These are phyloP conservation scores for Mus minutoides DNA, from an alignment of 2,797 vertebrate genomes.

Conservation along the genomic window DNA sequence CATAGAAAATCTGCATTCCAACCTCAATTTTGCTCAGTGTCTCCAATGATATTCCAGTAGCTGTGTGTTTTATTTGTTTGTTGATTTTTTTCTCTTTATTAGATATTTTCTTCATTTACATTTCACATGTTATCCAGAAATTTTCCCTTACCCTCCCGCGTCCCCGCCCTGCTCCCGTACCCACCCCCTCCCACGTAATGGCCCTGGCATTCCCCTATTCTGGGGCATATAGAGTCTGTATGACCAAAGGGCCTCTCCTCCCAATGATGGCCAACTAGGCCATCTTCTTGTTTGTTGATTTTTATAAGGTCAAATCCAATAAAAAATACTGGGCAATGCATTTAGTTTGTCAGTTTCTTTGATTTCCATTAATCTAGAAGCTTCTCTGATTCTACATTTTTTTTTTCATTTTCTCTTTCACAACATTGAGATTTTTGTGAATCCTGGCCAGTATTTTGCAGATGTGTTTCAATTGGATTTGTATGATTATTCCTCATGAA, in stretches of 20 bases:
- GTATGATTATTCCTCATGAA: slow-evolving; percentile 44
- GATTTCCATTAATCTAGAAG: slow-evolving; percentile 41
- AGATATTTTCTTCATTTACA: too few species aligned
- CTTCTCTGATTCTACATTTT: background rate
- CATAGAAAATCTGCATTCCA: slow-evolving; percentile 1
- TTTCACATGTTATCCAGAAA: too few species aligned
- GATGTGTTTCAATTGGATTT: slow-evolving; percentile 32
- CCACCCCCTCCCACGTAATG: too few species aligned
- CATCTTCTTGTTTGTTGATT: background rate
- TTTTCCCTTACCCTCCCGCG: too few species aligned
- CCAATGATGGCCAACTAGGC: too few species aligned
- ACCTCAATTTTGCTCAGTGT: background rate
- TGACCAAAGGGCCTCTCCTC: too few species aligned
- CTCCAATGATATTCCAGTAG: slow-evolving; percentile 12
- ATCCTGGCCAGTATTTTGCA: slow-evolving; percentile 34
- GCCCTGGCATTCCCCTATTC: too few species aligned
- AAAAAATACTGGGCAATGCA: background rate
- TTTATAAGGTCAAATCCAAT: background rate
- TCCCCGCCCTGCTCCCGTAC: too few species aligned
- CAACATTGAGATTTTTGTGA: slow-evolving; percentile 36
- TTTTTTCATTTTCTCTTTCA: slow-evolving; percentile 22
- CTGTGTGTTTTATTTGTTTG: background rate
- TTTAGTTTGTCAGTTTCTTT: slow-evolving; percentile 30
- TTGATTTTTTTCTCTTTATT: too few species aligned
- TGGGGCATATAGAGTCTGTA: too few species aligned